Evolutionary conservation across 1,140 invertebrate genomes (phyloP).

Genomic region (Xylocopa sonorina): DNA sequence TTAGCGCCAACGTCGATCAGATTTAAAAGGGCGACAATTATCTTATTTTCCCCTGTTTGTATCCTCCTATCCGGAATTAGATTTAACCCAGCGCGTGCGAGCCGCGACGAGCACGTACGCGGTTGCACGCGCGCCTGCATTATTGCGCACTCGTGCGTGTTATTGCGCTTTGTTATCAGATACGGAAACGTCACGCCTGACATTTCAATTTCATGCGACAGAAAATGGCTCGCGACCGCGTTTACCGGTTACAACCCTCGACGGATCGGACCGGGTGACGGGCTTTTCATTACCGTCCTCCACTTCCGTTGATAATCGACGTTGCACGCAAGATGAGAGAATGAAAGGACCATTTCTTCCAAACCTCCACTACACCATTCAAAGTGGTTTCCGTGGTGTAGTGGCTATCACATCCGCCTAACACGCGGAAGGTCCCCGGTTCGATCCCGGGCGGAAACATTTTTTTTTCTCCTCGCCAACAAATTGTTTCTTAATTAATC

Average conservation of each 20-base stretch:
- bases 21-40: too few species aligned
- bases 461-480: background rate
- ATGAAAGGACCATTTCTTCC: accelerated
- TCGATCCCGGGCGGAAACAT: slow-evolving; percentile 66
- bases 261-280: background rate
- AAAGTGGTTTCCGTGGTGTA: too few species aligned
- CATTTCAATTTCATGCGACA: slow-evolving; percentile 58
- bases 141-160: slow-evolving; percentile 47
- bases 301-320: background rate
- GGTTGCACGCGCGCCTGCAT: slow-evolving; percentile 1
- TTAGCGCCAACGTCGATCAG: too few species aligned
- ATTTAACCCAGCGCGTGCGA: background rate
- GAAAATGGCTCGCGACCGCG: slow-evolving; percentile 37
- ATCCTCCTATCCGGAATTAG: slow-evolving; percentile 19
- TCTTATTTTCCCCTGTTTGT: too few species aligned
- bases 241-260: slow-evolving; percentile 3
- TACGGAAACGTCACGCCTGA: slow-evolving; percentile 46
- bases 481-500: too few species aligned
- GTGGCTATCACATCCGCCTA: slow-evolving; percentile 61
- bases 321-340: background rate
- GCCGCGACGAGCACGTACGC: background rate
- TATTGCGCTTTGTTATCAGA: slow-evolving; percentile 53
- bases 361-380: too few species aligned
- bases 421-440: slow-evolving; percentile 63
- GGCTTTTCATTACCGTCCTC: background rate